Percentiles rank a stretch among this genome's conserved stretches.
Evolutionary conservation across 2,888 invertebrate genomes (phyloP).

Genomic region (Meandrusa payeni): DNA sequence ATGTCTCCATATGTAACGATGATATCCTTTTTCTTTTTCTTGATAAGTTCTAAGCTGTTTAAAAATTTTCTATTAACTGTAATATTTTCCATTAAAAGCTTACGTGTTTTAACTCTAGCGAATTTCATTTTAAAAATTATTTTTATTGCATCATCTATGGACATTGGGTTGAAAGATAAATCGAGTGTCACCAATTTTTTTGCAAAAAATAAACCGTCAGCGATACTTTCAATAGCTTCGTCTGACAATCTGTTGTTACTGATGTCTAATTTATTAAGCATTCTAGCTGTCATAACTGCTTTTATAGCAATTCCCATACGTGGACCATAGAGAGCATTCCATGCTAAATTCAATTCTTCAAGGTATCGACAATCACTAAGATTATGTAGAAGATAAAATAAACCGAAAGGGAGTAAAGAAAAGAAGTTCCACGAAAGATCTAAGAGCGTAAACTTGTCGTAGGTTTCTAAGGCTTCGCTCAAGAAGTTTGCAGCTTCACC

Average conservation of each 20-base stretch:
- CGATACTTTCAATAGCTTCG: conserved; percentile 39
- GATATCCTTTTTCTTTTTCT: conserved; percentile 36
- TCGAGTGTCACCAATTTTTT: conserved; percentile 46
- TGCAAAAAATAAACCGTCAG: conserved; percentile 36
- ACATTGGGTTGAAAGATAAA: conserved; percentile 55
- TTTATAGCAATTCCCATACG: conserved; percentile 43
- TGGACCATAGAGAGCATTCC: conserved; percentile 47
- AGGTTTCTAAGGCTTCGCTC: conserved; percentile 45
- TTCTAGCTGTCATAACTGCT: conserved; percentile 37
- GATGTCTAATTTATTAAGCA: conserved; percentile 42
- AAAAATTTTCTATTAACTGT: conserved; percentile 43
- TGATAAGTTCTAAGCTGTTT: conserved; percentile 32
- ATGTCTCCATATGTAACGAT: conserved; percentile 47
- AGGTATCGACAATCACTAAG: conserved; percentile 44
- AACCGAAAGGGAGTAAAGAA: conserved; percentile 36
- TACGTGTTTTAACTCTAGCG: conserved; percentile 39
- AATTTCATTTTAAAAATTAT: conserved; percentile 42
- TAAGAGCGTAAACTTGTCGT: conserved; percentile 45
- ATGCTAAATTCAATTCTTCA: conserved; percentile 50
- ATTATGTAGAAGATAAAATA: conserved; percentile 36
- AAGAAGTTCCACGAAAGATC: conserved; percentile 61
- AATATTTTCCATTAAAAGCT: conserved; percentile 50
- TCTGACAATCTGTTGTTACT: conserved; percentile 50
- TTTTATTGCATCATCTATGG: conserved; percentile 41
- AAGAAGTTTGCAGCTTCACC: conserved; percentile 41